These are phyloP conservation scores for Crocuta crocuta DNA, from an alignment of 2,113 vertebrate species.

Conservation along the genomic window DNA sequence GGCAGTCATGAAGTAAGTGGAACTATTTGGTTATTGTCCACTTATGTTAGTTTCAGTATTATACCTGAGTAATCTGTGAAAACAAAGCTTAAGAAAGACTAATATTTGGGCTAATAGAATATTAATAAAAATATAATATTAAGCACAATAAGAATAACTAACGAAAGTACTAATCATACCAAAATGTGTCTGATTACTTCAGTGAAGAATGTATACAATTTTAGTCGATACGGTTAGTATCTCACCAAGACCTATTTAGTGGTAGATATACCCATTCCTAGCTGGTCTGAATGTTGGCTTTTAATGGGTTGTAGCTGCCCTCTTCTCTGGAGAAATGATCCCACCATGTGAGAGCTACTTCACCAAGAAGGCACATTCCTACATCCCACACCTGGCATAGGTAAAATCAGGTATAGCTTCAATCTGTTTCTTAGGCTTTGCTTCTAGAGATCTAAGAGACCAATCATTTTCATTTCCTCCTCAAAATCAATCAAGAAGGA, in stretches of 20 bases:
- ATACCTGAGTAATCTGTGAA: neutral
- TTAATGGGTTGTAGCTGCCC: neutral
- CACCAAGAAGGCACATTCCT: neutral
- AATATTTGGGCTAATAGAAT: neutral
- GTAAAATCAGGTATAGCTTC: neutral
- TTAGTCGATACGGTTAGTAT: neutral
- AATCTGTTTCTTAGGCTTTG: neutral
- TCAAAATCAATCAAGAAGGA: conserved; percentile 18
- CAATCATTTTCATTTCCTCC: neutral
- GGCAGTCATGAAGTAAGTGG: too few species aligned
- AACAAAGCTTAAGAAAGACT: neutral
- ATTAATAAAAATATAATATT: neutral
- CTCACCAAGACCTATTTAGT: neutral
- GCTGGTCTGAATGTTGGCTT: neutral
- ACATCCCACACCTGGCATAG: neutral
- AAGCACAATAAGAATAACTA: neutral
- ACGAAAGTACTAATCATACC: neutral
- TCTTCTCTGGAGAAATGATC: neutral
- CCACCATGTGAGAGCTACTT: neutral
- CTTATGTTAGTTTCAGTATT: neutral
- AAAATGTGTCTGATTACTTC: neutral
- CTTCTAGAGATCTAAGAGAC: neutral
- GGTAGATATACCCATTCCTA: neutral
- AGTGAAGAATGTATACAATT: neutral
- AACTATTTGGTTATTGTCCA: neutral